Conservation (phyloP, 2,888 invertebrate genomes). For the Epiperipatus broadwayi region DNA sequence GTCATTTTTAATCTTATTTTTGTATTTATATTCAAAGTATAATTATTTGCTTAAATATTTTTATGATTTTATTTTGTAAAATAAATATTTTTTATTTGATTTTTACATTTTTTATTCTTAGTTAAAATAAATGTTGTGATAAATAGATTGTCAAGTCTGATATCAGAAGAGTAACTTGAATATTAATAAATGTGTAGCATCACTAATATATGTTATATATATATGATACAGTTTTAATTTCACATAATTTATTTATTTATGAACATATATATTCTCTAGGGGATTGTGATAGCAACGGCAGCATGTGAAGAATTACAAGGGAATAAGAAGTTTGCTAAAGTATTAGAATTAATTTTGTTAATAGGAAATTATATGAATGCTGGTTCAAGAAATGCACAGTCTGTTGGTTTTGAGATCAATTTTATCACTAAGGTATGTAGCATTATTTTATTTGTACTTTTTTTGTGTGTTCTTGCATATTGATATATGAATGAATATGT, state of each 20-base stretch:
- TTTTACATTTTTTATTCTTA: too few species aligned
- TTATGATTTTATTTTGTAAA: too few species aligned
- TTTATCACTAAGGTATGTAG: conserved; percentile 64
- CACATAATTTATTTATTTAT: conserved; percentile 17
- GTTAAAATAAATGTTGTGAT: too few species aligned
- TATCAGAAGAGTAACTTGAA: too few species aligned
- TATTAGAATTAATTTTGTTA: conserved; percentile 67
- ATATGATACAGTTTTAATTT: not conserved
- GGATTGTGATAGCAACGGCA: conserved; percentile 80
- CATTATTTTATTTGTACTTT: not conserved
- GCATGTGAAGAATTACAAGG: conserved; percentile 82
- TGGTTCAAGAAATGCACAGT: conserved; percentile 76
- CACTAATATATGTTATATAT: not conserved
- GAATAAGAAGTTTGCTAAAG: conserved; percentile 69
- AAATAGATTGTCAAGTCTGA: too few species aligned
- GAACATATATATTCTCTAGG: conserved; percentile 32
- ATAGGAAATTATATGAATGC: conserved; percentile 94
- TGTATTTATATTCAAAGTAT: too few species aligned
- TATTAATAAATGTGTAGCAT: conserved; percentile 11
- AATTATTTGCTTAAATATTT: too few species aligned
- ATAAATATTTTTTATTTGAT: too few species aligned
- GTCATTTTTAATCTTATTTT: too few species aligned
- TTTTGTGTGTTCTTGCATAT: not conserved
- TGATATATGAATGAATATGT: too few species aligned
- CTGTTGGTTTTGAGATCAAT: conserved; percentile 89